These are phyloP conservation scores for Bufotes viridis DNA, from an alignment of 2,797 vertebrate genomes.

Conservation along the genomic window DNA sequence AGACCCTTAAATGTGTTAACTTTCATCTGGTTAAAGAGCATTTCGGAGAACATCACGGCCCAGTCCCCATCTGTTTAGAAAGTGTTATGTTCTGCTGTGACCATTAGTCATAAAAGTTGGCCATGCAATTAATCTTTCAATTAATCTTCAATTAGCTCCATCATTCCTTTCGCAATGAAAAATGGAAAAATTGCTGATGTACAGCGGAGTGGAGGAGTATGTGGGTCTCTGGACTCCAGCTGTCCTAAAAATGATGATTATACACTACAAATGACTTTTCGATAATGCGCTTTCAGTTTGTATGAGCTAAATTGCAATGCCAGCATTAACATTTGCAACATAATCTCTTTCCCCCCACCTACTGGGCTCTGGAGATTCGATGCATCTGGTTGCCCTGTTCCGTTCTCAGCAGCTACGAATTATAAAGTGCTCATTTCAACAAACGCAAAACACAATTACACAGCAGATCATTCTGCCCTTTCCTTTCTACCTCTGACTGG, in stretches of 20 bases:
- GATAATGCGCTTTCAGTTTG: constrained; percentile 60
- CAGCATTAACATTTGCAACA: constrained; percentile 69
- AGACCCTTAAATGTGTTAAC: constrained; percentile 44
- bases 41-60: constrained; percentile 30
- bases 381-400: constrained; percentile 66
- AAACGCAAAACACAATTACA: constrained; percentile 47
- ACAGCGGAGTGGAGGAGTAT: constrained; percentile 68
- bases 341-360: constrained; percentile 66
- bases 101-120: constrained; percentile 57
- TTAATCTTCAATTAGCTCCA: constrained; percentile 78
- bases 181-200: constrained; percentile 74
- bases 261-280: constrained; percentile 69
- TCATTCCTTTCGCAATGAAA: constrained; percentile 73
- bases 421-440: constrained; percentile 50
- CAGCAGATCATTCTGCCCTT: constrained; percentile 24
- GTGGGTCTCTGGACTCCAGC: constrained; percentile 59
- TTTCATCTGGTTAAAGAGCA: constrained; percentile 32
- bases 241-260: constrained; percentile 70
- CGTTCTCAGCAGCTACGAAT: constrained; percentile 61
- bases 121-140: constrained; percentile 66
- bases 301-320: constrained; percentile 67
- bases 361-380: constrained; percentile 64
- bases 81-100: constrained; percentile 33
- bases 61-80: constrained; percentile 48
- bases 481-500: constrained; percentile 18